Percentiles rank a stretch among this genome's conserved stretches.
Conservation (phyloP, 2,113 vertebrate species). For the Irena cyanogastra region DNA sequence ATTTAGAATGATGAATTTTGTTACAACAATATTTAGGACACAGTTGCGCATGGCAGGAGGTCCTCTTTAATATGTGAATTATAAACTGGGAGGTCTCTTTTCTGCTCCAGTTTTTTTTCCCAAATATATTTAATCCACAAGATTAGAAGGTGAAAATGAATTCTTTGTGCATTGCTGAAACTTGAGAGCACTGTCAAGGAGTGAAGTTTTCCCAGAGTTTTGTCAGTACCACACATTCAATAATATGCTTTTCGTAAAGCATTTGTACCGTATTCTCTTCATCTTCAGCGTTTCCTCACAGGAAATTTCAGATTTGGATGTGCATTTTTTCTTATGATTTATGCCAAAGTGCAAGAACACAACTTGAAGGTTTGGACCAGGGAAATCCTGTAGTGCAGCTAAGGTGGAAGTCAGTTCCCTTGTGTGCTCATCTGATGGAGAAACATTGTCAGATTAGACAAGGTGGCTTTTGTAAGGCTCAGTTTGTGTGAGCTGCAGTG, state of each 20-base stretch:
- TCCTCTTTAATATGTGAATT: neutral
- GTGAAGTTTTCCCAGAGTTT: slow-evolving; percentile 26
- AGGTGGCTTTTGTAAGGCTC: neutral
- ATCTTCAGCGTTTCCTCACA: neutral
- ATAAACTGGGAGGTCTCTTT: neutral
- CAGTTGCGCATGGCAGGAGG: neutral
- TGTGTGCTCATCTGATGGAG: neutral
- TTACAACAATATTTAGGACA: neutral
- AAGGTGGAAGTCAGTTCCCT: neutral
- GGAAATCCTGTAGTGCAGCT: neutral
- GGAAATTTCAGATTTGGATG: neutral
- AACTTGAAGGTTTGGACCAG: neutral
- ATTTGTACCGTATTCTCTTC: neutral
- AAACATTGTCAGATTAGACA: neutral
- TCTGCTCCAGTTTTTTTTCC: neutral
- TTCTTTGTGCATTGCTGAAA: slow-evolving; percentile 16
- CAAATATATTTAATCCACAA: slow-evolving; percentile 8
- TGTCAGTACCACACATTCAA: neutral
- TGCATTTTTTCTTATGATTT: neutral
- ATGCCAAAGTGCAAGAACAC: fast-evolving
- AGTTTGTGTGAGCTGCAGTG: neutral
- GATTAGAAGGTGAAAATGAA: slow-evolving; percentile 34
- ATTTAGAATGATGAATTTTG: neutral
- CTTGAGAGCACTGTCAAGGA: neutral
- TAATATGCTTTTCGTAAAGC: neutral